Percentiles rank a stretch among this genome's conserved stretches.
These are phyloP conservation scores for Sarcophilus harrisii DNA, from an alignment of 2,797 vertebrate genomes.

Conservation along the genomic window DNA sequence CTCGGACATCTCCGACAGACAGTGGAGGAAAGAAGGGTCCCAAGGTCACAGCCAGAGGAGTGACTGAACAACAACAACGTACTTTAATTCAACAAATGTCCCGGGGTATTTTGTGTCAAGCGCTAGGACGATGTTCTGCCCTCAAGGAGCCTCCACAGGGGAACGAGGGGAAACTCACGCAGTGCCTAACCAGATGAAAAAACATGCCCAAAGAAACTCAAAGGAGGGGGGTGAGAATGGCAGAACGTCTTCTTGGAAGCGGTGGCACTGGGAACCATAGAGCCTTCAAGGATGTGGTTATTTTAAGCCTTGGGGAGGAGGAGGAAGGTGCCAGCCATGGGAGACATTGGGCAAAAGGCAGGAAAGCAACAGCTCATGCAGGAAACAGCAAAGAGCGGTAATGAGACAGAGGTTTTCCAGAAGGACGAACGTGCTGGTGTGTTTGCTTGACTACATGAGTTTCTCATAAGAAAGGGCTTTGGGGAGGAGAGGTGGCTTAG, in stretches of 20 bases:
- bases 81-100: not conserved
- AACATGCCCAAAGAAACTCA: too few species aligned
- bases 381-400: too few species aligned
- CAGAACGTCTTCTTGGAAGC: not conserved
- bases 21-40: not conserved
- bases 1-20: not conserved
- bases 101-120: not conserved
- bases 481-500: not conserved
- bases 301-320: not conserved
- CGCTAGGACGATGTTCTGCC: not conserved
- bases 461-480: not conserved
- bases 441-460: not conserved
- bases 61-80: accelerated
- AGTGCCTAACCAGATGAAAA: not conserved
- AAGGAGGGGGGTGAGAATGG: too few species aligned
- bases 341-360: too few species aligned
- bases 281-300: not conserved
- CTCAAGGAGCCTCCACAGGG: not conserved
- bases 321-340: too few species aligned
- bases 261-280: not conserved
- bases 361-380: too few species aligned
- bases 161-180: too few species aligned
- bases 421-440: accelerated
- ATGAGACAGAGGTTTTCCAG: not conserved
- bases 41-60: not conserved